Base-by-base conservation (phyloP, 2,797 vertebrate species). In the Odontamblyopus lacepedii region DNA sequence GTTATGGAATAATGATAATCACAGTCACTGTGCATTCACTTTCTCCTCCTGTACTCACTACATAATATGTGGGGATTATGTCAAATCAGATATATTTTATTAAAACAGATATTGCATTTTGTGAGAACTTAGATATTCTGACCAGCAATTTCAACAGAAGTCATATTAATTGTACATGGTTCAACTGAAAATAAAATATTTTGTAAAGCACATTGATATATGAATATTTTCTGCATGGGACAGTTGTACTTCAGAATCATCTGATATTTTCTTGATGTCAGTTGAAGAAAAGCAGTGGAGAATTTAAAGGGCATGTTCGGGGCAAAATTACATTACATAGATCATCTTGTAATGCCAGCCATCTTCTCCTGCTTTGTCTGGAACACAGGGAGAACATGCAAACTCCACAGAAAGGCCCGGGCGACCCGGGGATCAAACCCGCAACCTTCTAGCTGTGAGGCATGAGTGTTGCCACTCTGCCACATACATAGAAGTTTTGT, bases 171-270 rank as follows among this genome's bases (percentile, higher is more conserved):
- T 63, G 62, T 63, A 44, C 38, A 41, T 63, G 19, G 4, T 26
- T 41, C 32, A 41, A 63, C 3, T 35, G 8, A 11, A 26, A 41
- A 63, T 23, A 63, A 70, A 48, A 63, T 63, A 63, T 35, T 63
- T 63, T 63, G 61, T 63, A 63, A 63, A n/a, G 32, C 61, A 63
- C 32, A 38, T 63, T 63, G 30, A 63, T 63, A 30, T 61, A 30
- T 29, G 29, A 19, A 32, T 62, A 35, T 63, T 63, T 64, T 63
- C 18, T 30, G 32, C 61, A 11, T 9, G 18, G 4, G 57, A 13
- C 57, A 29, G 0, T 60, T 29, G 9, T 29, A 11, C 4, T 59
- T 29, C 9, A 57, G 4, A 48, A 12, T 26, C 1, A 57, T 57
- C 6, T 12, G 23, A 26, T 57, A 3, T 26, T 26, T 26, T 57